Evolutionary conservation across 2,113 vertebrate genomes (phyloP).

Genomic region (Cathartes aura): DNA sequence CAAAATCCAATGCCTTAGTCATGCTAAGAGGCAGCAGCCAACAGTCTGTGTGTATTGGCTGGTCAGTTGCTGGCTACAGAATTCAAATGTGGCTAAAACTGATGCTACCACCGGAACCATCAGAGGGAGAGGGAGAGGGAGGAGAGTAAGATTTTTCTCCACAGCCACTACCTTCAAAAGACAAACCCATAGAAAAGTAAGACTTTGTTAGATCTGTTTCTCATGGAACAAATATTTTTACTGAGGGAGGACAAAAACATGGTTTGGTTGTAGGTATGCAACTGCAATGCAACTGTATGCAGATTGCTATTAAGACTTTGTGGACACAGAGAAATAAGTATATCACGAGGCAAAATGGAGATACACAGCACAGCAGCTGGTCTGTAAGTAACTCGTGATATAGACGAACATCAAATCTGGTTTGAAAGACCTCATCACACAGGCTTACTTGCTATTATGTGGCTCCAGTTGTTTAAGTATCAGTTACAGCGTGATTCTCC

Average conservation of each 20-base stretch:
- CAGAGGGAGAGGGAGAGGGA: neutral
- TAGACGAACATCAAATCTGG: neutral
- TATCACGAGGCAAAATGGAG: neutral
- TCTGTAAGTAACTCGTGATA: neutral
- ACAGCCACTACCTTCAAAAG: neutral
- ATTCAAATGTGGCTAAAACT: neutral
- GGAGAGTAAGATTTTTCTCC: neutral
- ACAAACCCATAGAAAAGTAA: neutral
- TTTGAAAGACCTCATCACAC: neutral
- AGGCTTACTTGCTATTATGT: neutral
- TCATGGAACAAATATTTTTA: neutral
- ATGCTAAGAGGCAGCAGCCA: neutral
- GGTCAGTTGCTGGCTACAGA: neutral
- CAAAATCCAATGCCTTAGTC: constrained; percentile 33
- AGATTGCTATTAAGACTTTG: neutral
- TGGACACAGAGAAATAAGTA: neutral
- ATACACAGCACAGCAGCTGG: neutral
- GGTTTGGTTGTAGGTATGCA: neutral
- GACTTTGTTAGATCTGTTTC: neutral
- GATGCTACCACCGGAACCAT: neutral
- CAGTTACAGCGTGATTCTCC: neutral
- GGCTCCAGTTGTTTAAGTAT: neutral
- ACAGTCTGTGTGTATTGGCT: neutral
- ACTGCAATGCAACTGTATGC: neutral
- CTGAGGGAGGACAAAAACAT: neutral